phyloP scores from a whole-genome alignment of 2,113 vertebrate genomes.

The Phasianus colchicus region DNA sequence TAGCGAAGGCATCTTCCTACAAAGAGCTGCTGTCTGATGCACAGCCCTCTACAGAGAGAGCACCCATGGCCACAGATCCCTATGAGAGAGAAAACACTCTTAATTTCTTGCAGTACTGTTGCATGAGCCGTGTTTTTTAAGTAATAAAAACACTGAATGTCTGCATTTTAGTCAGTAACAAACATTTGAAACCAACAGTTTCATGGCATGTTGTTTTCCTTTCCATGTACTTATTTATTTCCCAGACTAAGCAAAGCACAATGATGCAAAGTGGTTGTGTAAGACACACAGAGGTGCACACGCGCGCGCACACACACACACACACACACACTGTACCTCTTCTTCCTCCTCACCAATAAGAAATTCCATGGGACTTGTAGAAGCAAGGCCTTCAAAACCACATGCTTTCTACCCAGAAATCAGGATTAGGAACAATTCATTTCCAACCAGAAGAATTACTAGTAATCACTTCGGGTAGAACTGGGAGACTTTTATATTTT shows the following conservation, averaged over 20 bases:
- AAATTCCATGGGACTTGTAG: neutral
- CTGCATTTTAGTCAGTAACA: neutral
- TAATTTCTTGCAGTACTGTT: neutral
- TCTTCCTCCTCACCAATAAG: neutral
- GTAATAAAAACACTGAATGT: neutral
- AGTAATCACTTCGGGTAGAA: neutral
- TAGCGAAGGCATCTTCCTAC: neutral
- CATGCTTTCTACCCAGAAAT: neutral
- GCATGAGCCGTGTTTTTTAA: neutral
- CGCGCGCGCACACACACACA: rapidly evolving
- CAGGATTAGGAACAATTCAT: neutral
- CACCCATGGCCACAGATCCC: rapidly evolving
- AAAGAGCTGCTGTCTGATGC: neutral
- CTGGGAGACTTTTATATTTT: neutral
- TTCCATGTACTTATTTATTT: neutral
- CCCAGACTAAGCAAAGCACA: neutral
- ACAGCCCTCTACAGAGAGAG: neutral
- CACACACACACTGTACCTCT: rapidly evolving
- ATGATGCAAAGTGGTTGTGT: neutral
- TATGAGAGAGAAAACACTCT: neutral
- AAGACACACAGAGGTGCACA: rapidly evolving
- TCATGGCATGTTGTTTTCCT: neutral
- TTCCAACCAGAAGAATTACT: neutral
- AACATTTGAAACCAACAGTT: neutral
- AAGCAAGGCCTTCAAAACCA: neutral